Percentiles rank a stretch among this genome's conserved stretches.
These are phyloP conservation scores for Marcusenius ussheri DNA, from an alignment of 2,113 vertebrate genomes.

Conservation along the genomic window DNA sequence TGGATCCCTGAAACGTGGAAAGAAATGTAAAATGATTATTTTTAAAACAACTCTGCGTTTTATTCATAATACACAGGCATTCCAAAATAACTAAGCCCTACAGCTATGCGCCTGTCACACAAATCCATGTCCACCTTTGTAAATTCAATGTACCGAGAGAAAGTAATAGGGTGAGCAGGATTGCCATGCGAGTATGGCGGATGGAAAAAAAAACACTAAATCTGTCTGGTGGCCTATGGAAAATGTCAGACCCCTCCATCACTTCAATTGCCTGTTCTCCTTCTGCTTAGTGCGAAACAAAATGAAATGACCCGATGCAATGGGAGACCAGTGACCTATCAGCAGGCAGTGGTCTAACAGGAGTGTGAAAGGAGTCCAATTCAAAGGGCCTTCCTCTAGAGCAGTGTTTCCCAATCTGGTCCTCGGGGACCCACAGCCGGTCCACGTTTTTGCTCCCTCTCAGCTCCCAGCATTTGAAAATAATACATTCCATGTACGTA, in stretches of 20 bases:
- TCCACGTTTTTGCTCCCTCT: too few species aligned
- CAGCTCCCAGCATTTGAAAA: background rate
- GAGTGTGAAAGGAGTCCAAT: background rate
- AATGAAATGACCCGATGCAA: background rate
- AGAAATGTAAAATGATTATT: background rate
- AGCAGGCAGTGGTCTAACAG: background rate
- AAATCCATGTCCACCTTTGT: background rate
- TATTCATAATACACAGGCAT: background rate
- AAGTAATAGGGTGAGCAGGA: background rate
- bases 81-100: background rate
- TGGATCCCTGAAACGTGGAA: background rate
- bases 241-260: slow-evolving; percentile 11
- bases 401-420: background rate
- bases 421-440: too few species aligned
- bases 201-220: background rate
- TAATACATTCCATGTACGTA: background rate
- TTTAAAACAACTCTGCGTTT: background rate
- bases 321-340: background rate
- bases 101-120: background rate
- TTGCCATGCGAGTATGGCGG: background rate
- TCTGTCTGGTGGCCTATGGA: background rate
- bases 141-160: background rate
- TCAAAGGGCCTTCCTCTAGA: background rate
- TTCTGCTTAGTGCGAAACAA: background rate
- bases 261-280: background rate